Evolutionary conservation across 2,113 vertebrate genomes (phyloP).

Genomic region (Ivindomyrus marchei): DNA sequence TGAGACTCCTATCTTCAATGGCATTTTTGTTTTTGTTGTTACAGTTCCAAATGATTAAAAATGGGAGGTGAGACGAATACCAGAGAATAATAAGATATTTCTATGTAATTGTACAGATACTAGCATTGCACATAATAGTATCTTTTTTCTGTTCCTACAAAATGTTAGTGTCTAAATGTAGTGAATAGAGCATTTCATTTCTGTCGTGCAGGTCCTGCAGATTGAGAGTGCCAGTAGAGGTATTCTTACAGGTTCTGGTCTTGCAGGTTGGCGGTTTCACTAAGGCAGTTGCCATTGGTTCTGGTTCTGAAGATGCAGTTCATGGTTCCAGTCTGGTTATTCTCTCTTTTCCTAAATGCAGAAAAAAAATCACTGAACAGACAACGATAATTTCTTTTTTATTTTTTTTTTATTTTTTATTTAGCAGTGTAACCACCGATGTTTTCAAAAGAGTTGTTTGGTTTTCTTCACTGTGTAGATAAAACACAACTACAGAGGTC

Average conservation of each 20-base stretch:
- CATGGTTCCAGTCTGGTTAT: conserved; percentile 30
- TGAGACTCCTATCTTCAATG: conserved; percentile 75
- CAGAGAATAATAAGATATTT: conserved; percentile 84
- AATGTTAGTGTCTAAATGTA: conserved; percentile 87
- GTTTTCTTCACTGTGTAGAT: conserved; percentile 61
- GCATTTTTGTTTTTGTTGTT: conserved; percentile 81
- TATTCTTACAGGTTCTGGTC: conserved; percentile 34
- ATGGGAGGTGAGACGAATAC: conserved; percentile 65
- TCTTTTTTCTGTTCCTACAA: conserved; percentile 80
- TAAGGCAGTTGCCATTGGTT: neutral
- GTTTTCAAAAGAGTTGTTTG: conserved; percentile 54
- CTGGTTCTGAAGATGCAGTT: neutral
- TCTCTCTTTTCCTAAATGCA: conserved; percentile 39
- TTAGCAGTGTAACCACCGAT: conserved; percentile 54
- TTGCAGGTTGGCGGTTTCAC: neutral
- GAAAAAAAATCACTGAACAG: conserved; percentile 52
- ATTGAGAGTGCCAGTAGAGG: conserved; percentile 75
- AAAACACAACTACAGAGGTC: conserved; percentile 38
- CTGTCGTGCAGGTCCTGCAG: conserved; percentile 83
- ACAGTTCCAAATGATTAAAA: conserved; percentile 80
- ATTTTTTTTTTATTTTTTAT: conserved; percentile 50
- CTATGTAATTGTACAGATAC: conserved; percentile 99
- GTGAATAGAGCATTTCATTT: conserved; percentile 78
- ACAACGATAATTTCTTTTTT: conserved; percentile 55
- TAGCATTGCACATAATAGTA: conserved; percentile 94